A percentile compares a stretch with the other conserved stretches of the same genome.
These are phyloP conservation scores for Oncorhynchus keta DNA, from an alignment of 2,113 vertebrate species.

Conservation along the genomic window DNA sequence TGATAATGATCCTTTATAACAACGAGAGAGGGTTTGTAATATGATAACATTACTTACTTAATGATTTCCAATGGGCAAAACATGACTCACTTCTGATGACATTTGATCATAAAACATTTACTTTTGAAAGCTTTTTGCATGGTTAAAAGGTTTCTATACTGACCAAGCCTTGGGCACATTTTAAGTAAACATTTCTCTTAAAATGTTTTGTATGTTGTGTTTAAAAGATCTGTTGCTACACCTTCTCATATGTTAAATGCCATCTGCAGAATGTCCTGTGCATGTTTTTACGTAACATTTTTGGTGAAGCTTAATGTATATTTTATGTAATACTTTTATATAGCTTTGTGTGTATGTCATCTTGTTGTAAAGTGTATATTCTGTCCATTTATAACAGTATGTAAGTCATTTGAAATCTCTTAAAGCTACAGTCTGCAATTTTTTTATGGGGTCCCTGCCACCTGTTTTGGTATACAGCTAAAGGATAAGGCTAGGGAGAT, in stretches of 20 bases:
- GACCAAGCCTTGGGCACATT: constrained; percentile 21
- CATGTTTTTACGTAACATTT: constrained; percentile 25
- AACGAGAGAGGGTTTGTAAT: too few species aligned
- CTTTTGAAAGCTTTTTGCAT: constrained; percentile 57
- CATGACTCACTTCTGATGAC: too few species aligned
- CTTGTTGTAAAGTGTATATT: constrained; percentile 3
- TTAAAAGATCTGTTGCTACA: constrained; percentile 51
- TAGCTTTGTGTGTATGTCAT: constrained; percentile 36
- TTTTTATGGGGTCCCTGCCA: constrained; percentile 16
- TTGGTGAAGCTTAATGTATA: constrained; percentile 44
- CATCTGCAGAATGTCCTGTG: constrained; percentile 41
- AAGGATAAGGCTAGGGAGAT: too few species aligned
- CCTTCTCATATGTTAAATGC: background rate
- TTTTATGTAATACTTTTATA: constrained; percentile 48
- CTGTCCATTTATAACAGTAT: background rate
- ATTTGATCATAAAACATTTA: too few species aligned
- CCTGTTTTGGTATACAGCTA: background rate
- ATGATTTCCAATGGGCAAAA: too few species aligned
- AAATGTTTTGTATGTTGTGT: constrained; percentile 15
- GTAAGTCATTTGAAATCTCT: background rate
- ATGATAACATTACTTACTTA: too few species aligned
- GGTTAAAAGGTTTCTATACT: constrained; percentile 62
- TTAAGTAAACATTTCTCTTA: constrained; percentile 21
- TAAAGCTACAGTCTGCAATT: background rate
- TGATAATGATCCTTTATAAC: too few species aligned